These are phyloP conservation scores for Mus spretus DNA, from an alignment of 2,797 vertebrate genomes.

Conservation along the genomic window DNA sequence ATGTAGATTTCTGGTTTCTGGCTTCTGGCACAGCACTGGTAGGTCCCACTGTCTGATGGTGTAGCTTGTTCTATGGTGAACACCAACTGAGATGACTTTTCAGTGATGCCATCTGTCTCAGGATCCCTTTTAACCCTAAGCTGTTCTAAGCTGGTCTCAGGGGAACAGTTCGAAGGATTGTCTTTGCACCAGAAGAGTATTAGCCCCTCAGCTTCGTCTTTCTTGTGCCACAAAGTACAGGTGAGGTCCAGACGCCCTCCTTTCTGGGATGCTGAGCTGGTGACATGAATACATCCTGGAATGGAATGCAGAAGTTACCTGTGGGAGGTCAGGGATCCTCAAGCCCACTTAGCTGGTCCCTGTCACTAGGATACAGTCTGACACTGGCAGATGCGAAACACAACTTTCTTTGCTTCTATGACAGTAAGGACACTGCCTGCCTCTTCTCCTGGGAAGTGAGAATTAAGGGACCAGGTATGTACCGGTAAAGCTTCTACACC, in stretches of 20 bases:
- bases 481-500: not conserved
- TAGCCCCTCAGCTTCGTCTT: not conserved
- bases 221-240: slow-evolving; percentile 21
- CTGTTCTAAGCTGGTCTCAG: slow-evolving; percentile 61
- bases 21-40: slow-evolving; percentile 55
- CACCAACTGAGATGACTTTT: not conserved
- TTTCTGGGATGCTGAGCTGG: slow-evolving; percentile 1
- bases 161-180: rapidly evolving
- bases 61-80: slow-evolving; percentile 24
- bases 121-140: not conserved
- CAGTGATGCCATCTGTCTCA: not conserved
- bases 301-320: slow-evolving; percentile 15
- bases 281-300: slow-evolving; percentile 17
- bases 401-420: not conserved
- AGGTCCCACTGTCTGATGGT: not conserved
- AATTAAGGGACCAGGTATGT: not conserved
- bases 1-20: not conserved
- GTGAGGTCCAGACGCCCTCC: slow-evolving; percentile 1
- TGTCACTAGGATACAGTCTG: not conserved
- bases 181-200: slow-evolving; percentile 40
- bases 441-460: not conserved
- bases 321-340: not conserved
- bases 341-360: no score
- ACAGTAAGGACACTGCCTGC: not conserved
- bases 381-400: not conserved